A percentile compares a stretch with the other conserved stretches of the same genome.
phyloP scores from a whole-genome alignment of 2,888 invertebrate species.

The Orthonychiurus folsomi region DNA sequence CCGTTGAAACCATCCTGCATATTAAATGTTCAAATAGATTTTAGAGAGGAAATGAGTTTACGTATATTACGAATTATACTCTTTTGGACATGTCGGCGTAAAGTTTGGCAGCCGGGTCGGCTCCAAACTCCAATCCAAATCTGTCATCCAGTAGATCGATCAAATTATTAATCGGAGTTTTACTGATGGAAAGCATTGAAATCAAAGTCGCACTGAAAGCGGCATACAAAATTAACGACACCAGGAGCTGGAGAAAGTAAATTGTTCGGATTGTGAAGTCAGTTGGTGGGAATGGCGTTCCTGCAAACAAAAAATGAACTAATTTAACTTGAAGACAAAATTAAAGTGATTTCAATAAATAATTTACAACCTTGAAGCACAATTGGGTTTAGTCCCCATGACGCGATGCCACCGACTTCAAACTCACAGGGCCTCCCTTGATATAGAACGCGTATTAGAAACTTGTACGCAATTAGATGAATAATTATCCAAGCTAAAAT shows the following conservation, averaged over 20 bases:
- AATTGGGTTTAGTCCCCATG: neutral
- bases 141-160: neutral
- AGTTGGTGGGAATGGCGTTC: neutral
- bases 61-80: no score
- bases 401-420: no score
- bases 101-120: neutral
- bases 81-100: no score
- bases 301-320: no score
- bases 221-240: neutral
- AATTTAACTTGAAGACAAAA: no score
- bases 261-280: neutral
- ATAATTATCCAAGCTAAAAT: neutral
- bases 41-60: no score
- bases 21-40: no score
- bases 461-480: neutral
- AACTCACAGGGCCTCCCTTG: no score
- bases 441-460: neutral
- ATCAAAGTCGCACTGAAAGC: neutral
- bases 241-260: neutral
- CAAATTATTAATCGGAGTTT: neutral
- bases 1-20: no score
- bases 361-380: neutral
- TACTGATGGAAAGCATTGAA: neutral
- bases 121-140: neutral
- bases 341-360: no score